These are phyloP conservation scores for Neotoxoptera formosana DNA, from an alignment of 1,140 invertebrate genomes.

Conservation along the genomic window DNA sequence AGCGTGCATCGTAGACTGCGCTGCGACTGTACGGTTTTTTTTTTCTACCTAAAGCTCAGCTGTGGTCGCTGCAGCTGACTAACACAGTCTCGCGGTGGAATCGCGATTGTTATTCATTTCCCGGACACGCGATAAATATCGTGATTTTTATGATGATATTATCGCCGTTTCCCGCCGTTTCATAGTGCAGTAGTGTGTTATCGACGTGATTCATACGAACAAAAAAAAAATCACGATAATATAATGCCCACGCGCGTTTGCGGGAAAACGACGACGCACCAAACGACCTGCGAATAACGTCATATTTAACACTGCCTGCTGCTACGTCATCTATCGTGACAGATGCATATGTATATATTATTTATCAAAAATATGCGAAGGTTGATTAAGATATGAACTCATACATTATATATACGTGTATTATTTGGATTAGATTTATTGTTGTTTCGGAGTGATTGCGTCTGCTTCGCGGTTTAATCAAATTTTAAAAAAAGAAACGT, in stretches of 20 bases:
- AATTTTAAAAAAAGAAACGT: not conserved
- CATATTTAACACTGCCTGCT: not conserved
- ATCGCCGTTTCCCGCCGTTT: not conserved
- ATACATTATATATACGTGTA: not conserved
- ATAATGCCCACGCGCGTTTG: not conserved
- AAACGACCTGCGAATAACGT: not conserved
- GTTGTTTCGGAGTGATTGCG: not conserved
- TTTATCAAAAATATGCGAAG: not conserved
- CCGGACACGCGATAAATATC: not conserved
- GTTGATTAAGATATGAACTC: not conserved
- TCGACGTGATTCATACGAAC: too few relatives aligned
- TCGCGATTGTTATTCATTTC: not conserved
- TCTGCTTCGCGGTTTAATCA: not conserved
- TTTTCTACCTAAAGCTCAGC: too few relatives aligned
- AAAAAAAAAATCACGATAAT: too few relatives aligned
- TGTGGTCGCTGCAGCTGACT: too few relatives aligned
- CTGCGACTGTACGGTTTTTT: too few relatives aligned
- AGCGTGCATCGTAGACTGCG: too few relatives aligned
- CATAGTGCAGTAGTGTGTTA: not conserved
- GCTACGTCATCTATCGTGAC: not conserved
- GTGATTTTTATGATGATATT: not conserved
- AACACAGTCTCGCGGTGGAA: not conserved
- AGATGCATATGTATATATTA: not conserved
- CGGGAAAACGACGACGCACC: not conserved
- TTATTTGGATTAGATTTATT: not conserved